Evolutionary conservation across 2,113 vertebrate genomes (phyloP).

Genomic region (Trogon melanurus): DNA sequence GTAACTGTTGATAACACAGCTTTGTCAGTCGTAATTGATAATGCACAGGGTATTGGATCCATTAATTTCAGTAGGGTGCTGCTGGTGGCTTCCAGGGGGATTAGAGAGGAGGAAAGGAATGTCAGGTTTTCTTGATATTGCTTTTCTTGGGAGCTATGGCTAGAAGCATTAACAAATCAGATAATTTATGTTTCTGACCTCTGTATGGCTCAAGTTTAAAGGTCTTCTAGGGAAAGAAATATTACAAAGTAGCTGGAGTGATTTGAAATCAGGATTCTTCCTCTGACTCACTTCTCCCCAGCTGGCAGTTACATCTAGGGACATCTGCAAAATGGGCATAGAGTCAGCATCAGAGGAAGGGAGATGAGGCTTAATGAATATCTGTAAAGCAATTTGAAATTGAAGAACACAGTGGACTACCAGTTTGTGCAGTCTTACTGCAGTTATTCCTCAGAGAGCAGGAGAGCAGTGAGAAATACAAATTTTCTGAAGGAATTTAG

Average conservation of each 20-base stretch:
- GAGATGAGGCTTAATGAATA: neutral
- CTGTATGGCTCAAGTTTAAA: neutral
- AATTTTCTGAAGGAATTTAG: neutral
- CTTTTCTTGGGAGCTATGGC: neutral
- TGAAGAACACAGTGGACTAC: neutral
- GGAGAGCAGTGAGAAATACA: neutral
- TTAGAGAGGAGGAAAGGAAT: neutral
- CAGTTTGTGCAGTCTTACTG: neutral
- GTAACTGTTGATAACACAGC: neutral
- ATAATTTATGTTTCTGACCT: neutral
- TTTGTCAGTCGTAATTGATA: neutral
- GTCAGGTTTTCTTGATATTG: neutral
- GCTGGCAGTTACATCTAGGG: neutral
- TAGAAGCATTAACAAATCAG: neutral
- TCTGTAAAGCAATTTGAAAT: neutral
- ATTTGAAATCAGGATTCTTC: neutral
- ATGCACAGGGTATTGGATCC: neutral
- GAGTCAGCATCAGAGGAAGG: neutral
- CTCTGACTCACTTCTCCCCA: neutral
- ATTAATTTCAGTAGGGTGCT: neutral
- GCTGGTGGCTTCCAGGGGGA: neutral
- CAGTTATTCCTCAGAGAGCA: neutral
- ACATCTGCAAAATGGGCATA: neutral
- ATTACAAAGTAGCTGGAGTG: neutral
- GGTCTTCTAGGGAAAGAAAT: neutral